Evolutionary conservation across 2,797 vertebrate species (phyloP), one percentile per base, ranked within the genome.

Genomic region (Craterocephalus amniculus): DNA sequence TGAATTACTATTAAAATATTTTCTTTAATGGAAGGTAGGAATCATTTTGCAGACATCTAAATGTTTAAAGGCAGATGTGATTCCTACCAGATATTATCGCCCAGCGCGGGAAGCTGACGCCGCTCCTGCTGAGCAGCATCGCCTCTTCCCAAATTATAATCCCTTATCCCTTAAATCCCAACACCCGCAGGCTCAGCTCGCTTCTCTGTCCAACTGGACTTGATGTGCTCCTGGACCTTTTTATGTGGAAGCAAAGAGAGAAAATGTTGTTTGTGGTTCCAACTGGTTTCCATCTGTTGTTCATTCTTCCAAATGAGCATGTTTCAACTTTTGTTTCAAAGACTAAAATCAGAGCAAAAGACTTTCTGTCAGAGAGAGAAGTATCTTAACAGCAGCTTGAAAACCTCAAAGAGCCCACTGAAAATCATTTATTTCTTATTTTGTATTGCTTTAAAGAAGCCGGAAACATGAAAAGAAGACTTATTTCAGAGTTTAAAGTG

Each of bases 81-180:
- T n/a, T n/a, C n/a, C n/a, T n/a, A n/a, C n/a, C n/a, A n/a, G n/a
- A n/a, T n/a, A n/a, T n/a, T 31, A 31, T 31, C 29, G 1, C 4
- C 29, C 29, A 31, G 6, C 29, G 29, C 29, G 29, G 29, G 56
- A 54, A 4, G 1, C 34, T 35, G 58, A 72, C 27, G 9, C 5
- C 34, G 6, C n/a, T 31, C 4, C 0, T 27, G 20, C 8, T 31
- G 27, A 63, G 13, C 3, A 0, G 22, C 22, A 49, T 24, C 8
- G 43, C 22, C n/a, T 31, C 10, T 26, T 20, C 45, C 4, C 43
- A 43, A 14, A 62, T 43, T 51, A 48, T 26, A 35, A 52, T 18
- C 38, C 43, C 22, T 38, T 20, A 54, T 51, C 65, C 26, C 27
- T 29, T 2, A 45, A 59, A 67, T 48, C 31, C 64, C n/a, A 40